Percentiles rank a stretch among this genome's conserved stretches.
These are phyloP conservation scores for Chelmon rostratus DNA, from an alignment of 2,797 vertebrate genomes.

Conservation along the genomic window DNA sequence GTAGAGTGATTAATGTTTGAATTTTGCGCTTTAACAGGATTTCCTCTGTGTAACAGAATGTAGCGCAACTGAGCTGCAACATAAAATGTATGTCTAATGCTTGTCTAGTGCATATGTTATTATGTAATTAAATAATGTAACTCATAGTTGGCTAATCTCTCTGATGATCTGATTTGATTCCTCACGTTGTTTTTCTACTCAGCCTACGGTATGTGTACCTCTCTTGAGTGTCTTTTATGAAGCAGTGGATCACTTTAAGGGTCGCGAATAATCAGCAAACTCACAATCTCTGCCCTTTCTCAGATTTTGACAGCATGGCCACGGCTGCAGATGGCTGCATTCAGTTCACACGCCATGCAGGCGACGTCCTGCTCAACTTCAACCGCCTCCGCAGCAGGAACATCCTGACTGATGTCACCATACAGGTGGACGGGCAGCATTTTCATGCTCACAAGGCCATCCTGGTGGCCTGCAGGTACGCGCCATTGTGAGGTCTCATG, in stretches of 20 bases:
- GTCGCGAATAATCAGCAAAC: not conserved
- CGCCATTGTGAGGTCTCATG: not conserved
- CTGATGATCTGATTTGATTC: not conserved
- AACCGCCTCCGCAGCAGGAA: conserved; percentile 94
- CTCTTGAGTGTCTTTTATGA: not conserved
- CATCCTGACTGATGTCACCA: conserved; percentile 94
- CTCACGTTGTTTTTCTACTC: not conserved
- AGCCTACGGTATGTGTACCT: not conserved
- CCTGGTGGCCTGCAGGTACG: conserved; percentile 97
- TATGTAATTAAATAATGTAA: not conserved
- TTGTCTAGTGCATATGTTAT: not conserved
- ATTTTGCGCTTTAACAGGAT: not conserved
- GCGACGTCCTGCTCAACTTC: conserved; percentile 96
- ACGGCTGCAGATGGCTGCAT: conserved; percentile 93
- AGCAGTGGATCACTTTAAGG: not conserved
- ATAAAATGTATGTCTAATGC: not conserved
- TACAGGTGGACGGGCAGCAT: conserved; percentile 92
- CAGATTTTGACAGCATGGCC: conserved; percentile 88
- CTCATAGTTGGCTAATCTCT: not conserved
- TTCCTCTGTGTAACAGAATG: not conserved
- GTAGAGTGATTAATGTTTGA: not conserved
- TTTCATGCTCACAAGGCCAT: conserved; percentile 96
- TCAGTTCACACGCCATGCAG: conserved; percentile 96
- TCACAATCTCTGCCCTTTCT: not conserved
- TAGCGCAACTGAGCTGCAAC: too few species aligned